Evolutionary conservation across 2,888 invertebrate species (phyloP), one percentile per base, ranked within the genome.

Genomic region (Nymphalis c-album): DNA sequence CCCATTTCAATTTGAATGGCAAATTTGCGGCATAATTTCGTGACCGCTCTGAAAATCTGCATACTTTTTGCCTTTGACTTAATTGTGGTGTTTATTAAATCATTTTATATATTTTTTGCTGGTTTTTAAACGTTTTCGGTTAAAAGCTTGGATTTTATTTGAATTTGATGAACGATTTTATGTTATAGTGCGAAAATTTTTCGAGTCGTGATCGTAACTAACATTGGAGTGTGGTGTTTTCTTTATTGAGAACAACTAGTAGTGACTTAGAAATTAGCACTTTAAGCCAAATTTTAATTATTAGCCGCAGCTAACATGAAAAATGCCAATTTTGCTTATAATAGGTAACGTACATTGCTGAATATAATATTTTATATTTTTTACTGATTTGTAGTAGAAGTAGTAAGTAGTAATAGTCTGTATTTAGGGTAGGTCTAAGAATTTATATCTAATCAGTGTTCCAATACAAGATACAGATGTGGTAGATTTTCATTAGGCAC

Each of bases 1-100:
- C 75, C 79, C 78, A 82, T 82, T 80, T 80, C 77, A 82, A 85
- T 85, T 82, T 78, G 81, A 79, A 80, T 80, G 68, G 73, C 77
- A 80, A 80, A 79, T 79, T 76, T 75, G 76, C 76, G 78, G 84
- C 79, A 81, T 82, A 81, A 81, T 82, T 83, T 80, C 75, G 74
- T 80, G 78, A 77, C 78, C 76, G 77, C 75, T 77, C 76, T 70
- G 75, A 73, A 76, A 74, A 76, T 83, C 78, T 79, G 78, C 83
- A 83, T 83, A 82, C 81, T 81, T 82, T 80, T 77, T 73, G 70
- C 69, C 69, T 69, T 69, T 68, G 68, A 71, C 68, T 63, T 73
- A 72, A 73, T 73, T 72, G 73, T 63, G 72, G 63, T 74, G 69
- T 70, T 71, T 72, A 70, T 73, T 71, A 71, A 71, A 71, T 71